A percentile compares a stretch with the other conserved stretches of the same genome.
Evolutionary conservation across 1,140 invertebrate genomes (phyloP).

Genomic region (Diachasmimorpha longicaudata): DNA sequence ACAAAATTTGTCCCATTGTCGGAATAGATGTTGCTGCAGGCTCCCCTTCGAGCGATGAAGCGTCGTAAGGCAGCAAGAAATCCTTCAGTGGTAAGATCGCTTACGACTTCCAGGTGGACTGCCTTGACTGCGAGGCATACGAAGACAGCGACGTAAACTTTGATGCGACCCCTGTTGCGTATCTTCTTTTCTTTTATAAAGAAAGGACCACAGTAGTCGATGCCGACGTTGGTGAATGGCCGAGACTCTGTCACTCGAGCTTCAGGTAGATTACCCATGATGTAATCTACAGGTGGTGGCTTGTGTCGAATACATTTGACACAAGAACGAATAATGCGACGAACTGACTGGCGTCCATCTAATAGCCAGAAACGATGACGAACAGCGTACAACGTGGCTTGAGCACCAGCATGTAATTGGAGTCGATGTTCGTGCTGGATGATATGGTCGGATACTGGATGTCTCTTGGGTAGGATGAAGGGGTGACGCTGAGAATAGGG

Average conservation of each 20-base stretch:
- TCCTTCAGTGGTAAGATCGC: not conserved
- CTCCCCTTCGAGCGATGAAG: slow-evolving; percentile 39
- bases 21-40: no score
- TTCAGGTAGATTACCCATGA: slow-evolving; percentile 40
- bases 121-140: not conserved
- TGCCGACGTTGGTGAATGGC: slow-evolving; percentile 43
- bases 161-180: no score
- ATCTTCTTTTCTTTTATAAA: no score
- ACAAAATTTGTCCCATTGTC: slow-evolving; percentile 29
- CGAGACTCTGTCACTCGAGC: slow-evolving; percentile 13
- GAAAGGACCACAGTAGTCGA: no score
- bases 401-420: slow-evolving; percentile 17
- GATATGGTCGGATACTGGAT: not conserved
- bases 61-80: slow-evolving; percentile 34
- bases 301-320: slow-evolving; percentile 24
- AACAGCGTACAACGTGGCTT: slow-evolving; percentile 13
- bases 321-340: slow-evolving; percentile 21
- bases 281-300: slow-evolving; percentile 21
- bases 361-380: slow-evolving; percentile 28
- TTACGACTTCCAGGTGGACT: not conserved
- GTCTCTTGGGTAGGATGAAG: slow-evolving; percentile 27
- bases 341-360: slow-evolving; percentile 13
- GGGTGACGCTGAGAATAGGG: slow-evolving; percentile 5
- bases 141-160: no score
- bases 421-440: slow-evolving; percentile 12